Evolutionary conservation across 2,888 invertebrate genomes (phyloP).

Genomic region (Bombylius discolor): DNA sequence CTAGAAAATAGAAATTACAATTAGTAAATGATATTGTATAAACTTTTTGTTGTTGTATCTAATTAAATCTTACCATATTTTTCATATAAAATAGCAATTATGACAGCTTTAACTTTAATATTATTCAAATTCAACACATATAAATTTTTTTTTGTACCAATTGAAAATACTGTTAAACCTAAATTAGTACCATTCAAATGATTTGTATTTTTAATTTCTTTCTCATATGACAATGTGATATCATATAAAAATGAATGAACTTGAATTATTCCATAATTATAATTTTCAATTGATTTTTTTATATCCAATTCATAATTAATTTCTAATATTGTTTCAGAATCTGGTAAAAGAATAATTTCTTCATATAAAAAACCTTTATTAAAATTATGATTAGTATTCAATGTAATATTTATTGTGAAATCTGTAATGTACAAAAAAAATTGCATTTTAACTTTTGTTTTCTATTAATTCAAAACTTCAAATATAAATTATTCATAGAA

Average conservation of each 20-base stretch:
- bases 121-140: not conserved
- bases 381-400: not conserved
- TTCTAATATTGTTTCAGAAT: not conserved
- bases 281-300: not conserved
- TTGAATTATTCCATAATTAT: conserved; percentile 3
- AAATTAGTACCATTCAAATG: conserved; percentile 1
- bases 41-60: not conserved
- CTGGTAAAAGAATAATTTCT: not conserved
- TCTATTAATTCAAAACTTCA: no score
- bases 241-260: conserved; percentile 4
- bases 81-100: not conserved
- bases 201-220: not conserved
- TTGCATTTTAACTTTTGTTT: no score
- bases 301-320: not conserved
- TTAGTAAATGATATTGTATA: no score
- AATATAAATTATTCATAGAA: no score
- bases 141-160: not conserved
- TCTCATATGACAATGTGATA: not conserved
- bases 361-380: not conserved
- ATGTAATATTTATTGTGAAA: not conserved
- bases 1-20: not conserved
- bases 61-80: not conserved
- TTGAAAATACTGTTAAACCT: not conserved
- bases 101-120: not conserved
- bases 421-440: no score